These are phyloP conservation scores for Rhineura floridana DNA, from an alignment of 2,113 vertebrate species.

Conservation along the genomic window DNA sequence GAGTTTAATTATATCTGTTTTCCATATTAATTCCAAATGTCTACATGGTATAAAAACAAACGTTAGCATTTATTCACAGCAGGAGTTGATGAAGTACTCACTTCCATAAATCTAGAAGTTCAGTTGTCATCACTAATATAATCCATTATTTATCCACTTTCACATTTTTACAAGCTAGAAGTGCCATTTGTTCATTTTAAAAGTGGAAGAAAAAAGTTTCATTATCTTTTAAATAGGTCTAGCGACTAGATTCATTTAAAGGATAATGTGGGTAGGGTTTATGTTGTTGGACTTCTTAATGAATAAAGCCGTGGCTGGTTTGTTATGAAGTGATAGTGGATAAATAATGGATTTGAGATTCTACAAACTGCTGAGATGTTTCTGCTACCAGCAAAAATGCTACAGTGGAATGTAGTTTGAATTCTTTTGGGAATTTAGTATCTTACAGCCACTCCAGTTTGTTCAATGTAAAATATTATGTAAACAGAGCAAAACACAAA, in stretches of 20 bases:
- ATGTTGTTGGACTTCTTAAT: slow-evolving; percentile 23
- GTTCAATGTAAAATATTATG: background rate
- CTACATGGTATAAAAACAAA: slow-evolving; percentile 15
- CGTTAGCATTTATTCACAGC: background rate
- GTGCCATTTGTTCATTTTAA: slow-evolving; percentile 9
- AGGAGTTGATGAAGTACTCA: slow-evolving; percentile 16
- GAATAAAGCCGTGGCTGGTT: slow-evolving; percentile 13
- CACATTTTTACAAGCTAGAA: background rate
- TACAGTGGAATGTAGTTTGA: background rate
- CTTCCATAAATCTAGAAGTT: background rate
- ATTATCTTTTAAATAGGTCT: slow-evolving; percentile 8
- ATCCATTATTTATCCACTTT: background rate
- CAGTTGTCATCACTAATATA: background rate
- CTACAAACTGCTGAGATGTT: background rate
- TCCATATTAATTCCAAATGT: slow-evolving; percentile 26
- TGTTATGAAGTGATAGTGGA: slow-evolving; percentile 16
- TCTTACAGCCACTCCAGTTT: background rate
- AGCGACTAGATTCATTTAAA: slow-evolving; percentile 10
- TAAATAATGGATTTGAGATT: slow-evolving; percentile 15
- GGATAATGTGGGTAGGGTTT: background rate
- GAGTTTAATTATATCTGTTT: slow-evolving; percentile 29
- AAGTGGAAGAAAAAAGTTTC: slow-evolving; percentile 4
- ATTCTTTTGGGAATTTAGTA: background rate
- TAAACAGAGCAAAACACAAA: background rate
- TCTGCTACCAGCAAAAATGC: background rate